Base-by-base conservation (phyloP, 2,113 vertebrate genomes). In the Centropus unirufus region DNA sequence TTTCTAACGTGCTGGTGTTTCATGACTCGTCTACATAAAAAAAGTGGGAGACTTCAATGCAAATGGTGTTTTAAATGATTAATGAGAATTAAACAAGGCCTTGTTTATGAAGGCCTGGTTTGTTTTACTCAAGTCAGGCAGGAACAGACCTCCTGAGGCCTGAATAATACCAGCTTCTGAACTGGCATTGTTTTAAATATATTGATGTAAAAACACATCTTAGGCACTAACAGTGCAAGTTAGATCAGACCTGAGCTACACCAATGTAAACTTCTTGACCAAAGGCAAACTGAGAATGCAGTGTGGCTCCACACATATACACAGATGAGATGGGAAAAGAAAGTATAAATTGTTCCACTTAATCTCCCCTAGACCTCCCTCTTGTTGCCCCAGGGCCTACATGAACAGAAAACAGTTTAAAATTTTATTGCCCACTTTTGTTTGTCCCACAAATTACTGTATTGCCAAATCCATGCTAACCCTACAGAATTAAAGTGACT, bases 71-170 rank as follows among this genome's bases (percentile, higher is more conserved):
- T 68, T 55, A 78, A 88, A 83, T 95, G 5, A 57, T 78, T 72
- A 68, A 62, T 57, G 61, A 83, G 61, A 92, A 59, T 73, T 34
- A 62, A 27, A 57, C n/a, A 79, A 78, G 82, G 42, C 51, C 84
- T 81, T 62, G 27, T 78, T 89, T 82, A 61, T 75, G 51, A 59
- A 94, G 29, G 3, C 74, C 40, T 63, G 27, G 32, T 84, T 76
- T 18, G 23, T 76, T 85, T 76, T 51, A 62, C 58, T 79, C 40
- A 62, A 73, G 30, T 6, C 7, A 85, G 52, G 36, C 64, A 78
- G 52, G 85, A 90, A 18, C 36, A 93, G 82, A 70, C 36, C 57
- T 92, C 78, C 76, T 64, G 47, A 92, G 96, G 64, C 61, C 68
- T 75, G 64, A 88, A 75, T 88, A 67, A 57, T 47, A 66, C 47